Conservation (phyloP, 2,888 invertebrate species). For the Shargacucullia verbasci region DNA sequence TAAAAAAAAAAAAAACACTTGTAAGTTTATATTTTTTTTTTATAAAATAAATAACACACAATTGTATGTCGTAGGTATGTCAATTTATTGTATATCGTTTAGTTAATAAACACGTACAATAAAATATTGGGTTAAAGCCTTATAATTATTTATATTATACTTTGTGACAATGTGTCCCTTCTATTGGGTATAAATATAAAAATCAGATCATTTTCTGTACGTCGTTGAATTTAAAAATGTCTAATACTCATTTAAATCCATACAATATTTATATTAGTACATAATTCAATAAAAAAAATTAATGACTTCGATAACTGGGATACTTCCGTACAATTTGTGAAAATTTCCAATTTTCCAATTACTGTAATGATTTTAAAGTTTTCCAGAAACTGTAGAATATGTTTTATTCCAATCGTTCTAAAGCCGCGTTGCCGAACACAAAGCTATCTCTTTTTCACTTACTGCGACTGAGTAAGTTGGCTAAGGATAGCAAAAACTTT, state of each 20-base stretch:
- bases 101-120: slow-evolving; percentile 83
- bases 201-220: slow-evolving; percentile 77
- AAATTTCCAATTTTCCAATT: slow-evolving; percentile 26
- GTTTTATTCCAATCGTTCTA: slow-evolving; percentile 11
- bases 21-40: neutral
- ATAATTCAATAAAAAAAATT: slow-evolving; percentile 59
- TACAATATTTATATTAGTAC: slow-evolving; percentile 57
- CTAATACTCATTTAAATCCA: slow-evolving; percentile 57
- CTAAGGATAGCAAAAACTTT: slow-evolving; percentile 62
- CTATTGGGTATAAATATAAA: slow-evolving; percentile 65
- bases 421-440: slow-evolving; percentile 53
- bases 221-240: slow-evolving; percentile 57
- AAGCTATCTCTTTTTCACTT: slow-evolving; percentile 65
- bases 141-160: slow-evolving; percentile 59
- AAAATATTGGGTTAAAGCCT: slow-evolving; percentile 78
- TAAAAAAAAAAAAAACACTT: too few relatives aligned
- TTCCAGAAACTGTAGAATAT: slow-evolving; percentile 21
- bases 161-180: slow-evolving; percentile 64
- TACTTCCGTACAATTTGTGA: slow-evolving; percentile 46
- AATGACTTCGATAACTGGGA: slow-evolving; percentile 69
- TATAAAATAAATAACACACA: slow-evolving; percentile 46
- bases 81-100: slow-evolving; percentile 81
- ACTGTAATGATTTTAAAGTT: neutral
- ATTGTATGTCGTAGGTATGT: slow-evolving; percentile 66
- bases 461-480: slow-evolving; percentile 70